Evolutionary conservation across 2,797 vertebrate genomes (phyloP), one percentile per base, ranked within the genome.

Genomic region (Nothura maculosa): DNA sequence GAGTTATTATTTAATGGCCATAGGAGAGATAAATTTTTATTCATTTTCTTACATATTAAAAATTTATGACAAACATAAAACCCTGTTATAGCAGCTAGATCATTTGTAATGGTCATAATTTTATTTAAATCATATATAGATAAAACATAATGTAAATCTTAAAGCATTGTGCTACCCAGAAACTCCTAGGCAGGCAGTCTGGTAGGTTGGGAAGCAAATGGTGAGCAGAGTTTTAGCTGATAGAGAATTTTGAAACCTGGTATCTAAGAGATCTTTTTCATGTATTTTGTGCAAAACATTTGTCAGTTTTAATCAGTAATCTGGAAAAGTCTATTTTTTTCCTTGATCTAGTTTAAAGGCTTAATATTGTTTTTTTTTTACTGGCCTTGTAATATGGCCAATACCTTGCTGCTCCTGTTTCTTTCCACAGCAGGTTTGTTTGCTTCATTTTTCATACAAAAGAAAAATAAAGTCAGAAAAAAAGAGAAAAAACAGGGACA

Each of bases 21-120:
- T 77, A 67, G 14, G 87, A 74, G 64, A 95, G 90, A 91, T 79
- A 87, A 6, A 74, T 92, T 95, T 94, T 95, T 55, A 95, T 95
- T 94, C 93, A 95, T 93, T 96, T 93, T 96, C 90, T 87, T 89
- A 69, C 0, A 3, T 84, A 74, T 95, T 95, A 96, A 96, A 96
- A 95, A 96, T 96, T 95, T 95, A 96, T 94, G 90, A 64, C 93
- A 92, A 96, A 96, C 93, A 96, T 96, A 96, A 96, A 96, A 95
- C 52, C 82, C 60, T 84, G 43, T 87, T 95, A 93, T 38, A 94
- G 89, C 52, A 52, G 43, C 64, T 81, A 32, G 70, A 81, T 95
- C 79, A 89, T 96, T 95, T 87, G 85, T 95, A 93, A 96, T 84
- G 87, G 89, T 93, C 94, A 93, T 95, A 93, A 94, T 93, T 94